A percentile compares a stretch with the other conserved stretches of the same genome.
Evolutionary conservation across 2,888 invertebrate species (phyloP).

Genomic region (Incurvaria masculella): DNA sequence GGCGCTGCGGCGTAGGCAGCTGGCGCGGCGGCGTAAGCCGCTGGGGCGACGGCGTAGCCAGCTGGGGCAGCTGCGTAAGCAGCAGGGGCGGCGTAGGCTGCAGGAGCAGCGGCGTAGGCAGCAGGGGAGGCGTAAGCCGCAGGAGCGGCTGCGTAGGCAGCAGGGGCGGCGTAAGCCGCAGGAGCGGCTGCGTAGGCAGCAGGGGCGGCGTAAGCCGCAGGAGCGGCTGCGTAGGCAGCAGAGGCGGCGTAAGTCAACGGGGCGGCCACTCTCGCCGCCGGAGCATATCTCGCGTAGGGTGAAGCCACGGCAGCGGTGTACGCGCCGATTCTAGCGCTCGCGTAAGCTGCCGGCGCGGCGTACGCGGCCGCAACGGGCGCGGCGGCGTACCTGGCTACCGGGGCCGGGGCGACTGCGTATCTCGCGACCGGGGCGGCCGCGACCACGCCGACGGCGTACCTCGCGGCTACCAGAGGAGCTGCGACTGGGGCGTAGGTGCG

Average conservation of each 20-base stretch:
- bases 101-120: conserved; percentile 56
- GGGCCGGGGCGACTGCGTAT: conserved; percentile 17
- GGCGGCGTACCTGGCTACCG: conserved; percentile 21
- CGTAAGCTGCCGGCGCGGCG: conserved; percentile 17
- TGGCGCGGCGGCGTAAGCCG: too few species aligned
- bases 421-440: background rate
- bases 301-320: conserved; percentile 18
- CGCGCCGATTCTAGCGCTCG: conserved; percentile 6
- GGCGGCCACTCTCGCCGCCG: too few species aligned
- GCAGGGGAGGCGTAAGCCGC: conserved; percentile 55
- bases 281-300: conserved; percentile 22
- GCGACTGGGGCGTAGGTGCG: conserved; percentile 21
- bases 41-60: too few species aligned
- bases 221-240: conserved; percentile 41
- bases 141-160: conserved; percentile 48
- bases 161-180: conserved; percentile 32
- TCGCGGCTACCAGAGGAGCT: conserved; percentile 14
- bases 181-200: too few species aligned
- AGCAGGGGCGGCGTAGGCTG: conserved; percentile 65
- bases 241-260: conserved; percentile 20
- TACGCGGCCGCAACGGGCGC: conserved; percentile 16
- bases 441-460: conserved; percentile 19
- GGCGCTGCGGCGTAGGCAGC: too few species aligned
- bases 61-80: conserved; percentile 56
- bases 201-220: conserved; percentile 20